A percentile compares a stretch with the other conserved stretches of the same genome.
Evolutionary conservation across 2,888 invertebrate species (phyloP).

Genomic region (Unio delphinus): DNA sequence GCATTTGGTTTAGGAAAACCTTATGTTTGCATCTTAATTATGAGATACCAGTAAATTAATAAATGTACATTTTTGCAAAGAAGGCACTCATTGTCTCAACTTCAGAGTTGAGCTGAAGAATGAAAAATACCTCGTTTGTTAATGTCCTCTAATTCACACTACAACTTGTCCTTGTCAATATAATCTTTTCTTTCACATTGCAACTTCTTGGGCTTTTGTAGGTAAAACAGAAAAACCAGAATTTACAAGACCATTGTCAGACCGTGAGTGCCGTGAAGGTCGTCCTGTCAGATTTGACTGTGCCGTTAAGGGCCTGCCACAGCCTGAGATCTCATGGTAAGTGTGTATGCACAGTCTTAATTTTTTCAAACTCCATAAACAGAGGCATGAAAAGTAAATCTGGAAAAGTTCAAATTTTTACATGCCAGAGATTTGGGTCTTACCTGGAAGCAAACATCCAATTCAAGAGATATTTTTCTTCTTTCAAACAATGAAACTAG

Average conservation of each 20-base stretch:
- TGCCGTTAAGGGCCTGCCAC: constrained; percentile 88
- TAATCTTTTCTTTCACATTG: constrained; percentile 2
- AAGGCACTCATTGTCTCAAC: too few relatives aligned
- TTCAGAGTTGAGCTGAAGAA: too few relatives aligned
- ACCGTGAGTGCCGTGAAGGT: constrained; percentile 65
- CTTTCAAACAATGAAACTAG: too few relatives aligned
- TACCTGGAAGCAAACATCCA: too few relatives aligned
- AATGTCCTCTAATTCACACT: too few relatives aligned
- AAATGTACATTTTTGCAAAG: too few relatives aligned
- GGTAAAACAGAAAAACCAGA: constrained; percentile 64
- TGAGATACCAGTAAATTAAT: too few relatives aligned
- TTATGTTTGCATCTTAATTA: constrained; percentile 4
- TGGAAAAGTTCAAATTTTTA: too few relatives aligned
- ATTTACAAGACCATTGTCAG: constrained; percentile 58
- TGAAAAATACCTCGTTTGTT: too few relatives aligned
- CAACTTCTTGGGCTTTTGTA: constrained; percentile 26
- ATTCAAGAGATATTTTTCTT: too few relatives aligned
- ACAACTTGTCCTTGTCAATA: too few relatives aligned
- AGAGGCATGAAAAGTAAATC: background rate
- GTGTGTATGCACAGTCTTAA: constrained; percentile 10
- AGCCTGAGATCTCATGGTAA: constrained; percentile 90
- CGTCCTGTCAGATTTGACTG: constrained; percentile 67
- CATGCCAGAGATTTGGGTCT: too few relatives aligned
- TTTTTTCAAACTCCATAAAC: background rate
- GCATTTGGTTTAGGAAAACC: constrained; percentile 3